Conservation (phyloP, 2,113 vertebrate species). For the Malaclemys terrapin region DNA sequence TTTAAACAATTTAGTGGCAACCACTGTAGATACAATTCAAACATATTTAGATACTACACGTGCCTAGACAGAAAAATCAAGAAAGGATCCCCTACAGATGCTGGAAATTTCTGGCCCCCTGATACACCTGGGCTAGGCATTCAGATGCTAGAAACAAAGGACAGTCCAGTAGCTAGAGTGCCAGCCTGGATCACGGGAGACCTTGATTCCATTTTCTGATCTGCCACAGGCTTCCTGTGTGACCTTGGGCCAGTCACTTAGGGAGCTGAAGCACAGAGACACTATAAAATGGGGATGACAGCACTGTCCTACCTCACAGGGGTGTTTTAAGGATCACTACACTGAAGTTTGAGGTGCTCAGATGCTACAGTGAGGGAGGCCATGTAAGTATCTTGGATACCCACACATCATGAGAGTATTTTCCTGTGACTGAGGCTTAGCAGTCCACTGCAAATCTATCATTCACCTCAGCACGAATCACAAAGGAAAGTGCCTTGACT, state of each 20-base stretch:
- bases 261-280: too few species aligned
- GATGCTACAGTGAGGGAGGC: neutral
- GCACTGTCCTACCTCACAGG: neutral
- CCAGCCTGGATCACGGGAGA: neutral
- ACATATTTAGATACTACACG: neutral
- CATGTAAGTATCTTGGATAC: neutral
- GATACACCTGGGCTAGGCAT: neutral
- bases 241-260: neutral
- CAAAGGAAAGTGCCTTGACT: neutral
- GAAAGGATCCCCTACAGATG: neutral
- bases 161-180: neutral
- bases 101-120: neutral
- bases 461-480: neutral
- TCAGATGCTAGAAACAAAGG: neutral
- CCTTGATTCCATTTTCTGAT: accelerated
- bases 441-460: neutral
- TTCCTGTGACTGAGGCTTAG: neutral
- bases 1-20: neutral
- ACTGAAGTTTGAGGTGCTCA: neutral
- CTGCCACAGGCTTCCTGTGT: neutral
- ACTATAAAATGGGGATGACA: neutral
- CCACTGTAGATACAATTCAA: neutral
- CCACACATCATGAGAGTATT: neutral
- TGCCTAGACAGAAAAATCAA: neutral
- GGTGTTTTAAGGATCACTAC: accelerated